Evolutionary conservation across 2,888 invertebrate genomes (phyloP).

Genomic region (Ypsolopha sequella): DNA sequence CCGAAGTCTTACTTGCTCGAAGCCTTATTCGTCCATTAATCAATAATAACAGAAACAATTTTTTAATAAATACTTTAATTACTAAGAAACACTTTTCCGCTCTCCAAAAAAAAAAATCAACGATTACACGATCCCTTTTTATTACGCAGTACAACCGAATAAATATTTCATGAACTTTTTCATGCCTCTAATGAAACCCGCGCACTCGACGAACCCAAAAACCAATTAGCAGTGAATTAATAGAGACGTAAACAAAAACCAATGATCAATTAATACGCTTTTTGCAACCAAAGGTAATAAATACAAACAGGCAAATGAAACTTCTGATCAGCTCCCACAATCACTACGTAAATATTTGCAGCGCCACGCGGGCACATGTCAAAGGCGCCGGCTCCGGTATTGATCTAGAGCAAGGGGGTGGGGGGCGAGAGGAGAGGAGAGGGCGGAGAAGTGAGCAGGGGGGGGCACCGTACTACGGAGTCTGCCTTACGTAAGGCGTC

Average conservation of each 20-base stretch:
- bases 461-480: conserved; percentile 42
- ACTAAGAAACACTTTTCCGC: too few relatives aligned
- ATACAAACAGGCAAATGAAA: conserved; percentile 46
- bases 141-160: too few relatives aligned
- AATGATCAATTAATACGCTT: conserved; percentile 30
- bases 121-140: too few relatives aligned
- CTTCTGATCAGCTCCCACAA: conserved; percentile 65
- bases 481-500: conserved; percentile 65
- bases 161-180: too few relatives aligned
- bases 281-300: conserved; percentile 11
- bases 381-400: conserved; percentile 66
- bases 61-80: too few relatives aligned
- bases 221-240: conserved; percentile 15
- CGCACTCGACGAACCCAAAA: neutral
- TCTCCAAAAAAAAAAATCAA: too few relatives aligned
- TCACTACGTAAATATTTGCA: conserved; percentile 68
- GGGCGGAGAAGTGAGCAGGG: conserved; percentile 17
- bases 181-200: too few relatives aligned
- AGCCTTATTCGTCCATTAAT: too few relatives aligned
- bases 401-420: conserved; percentile 51
- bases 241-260: conserved; percentile 12
- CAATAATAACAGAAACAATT: too few relatives aligned
- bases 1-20: too few relatives aligned
- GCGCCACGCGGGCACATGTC: conserved; percentile 64
- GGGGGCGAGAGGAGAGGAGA: conserved; percentile 11